These are phyloP conservation scores for Prenolepis imparis DNA, from an alignment of 2,888 invertebrate species.

Conservation along the genomic window DNA sequence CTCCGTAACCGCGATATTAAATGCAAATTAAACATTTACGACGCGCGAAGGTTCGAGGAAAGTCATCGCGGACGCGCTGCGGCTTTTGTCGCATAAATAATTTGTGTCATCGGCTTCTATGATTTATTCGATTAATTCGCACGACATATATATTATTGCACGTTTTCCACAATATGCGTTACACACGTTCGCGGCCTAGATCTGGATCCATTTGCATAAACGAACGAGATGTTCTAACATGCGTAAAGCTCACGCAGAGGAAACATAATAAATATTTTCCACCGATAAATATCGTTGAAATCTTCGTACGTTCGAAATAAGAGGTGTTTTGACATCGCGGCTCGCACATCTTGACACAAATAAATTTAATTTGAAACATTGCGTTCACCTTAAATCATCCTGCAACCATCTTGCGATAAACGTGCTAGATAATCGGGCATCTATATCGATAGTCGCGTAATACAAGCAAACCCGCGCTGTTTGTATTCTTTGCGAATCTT, in stretches of 20 bases:
- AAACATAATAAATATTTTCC: constrained; percentile 23
- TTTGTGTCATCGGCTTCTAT: constrained; percentile 34
- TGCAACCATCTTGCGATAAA: not conserved
- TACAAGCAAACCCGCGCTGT: not conserved
- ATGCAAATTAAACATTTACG: constrained; percentile 25
- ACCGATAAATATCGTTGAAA: constrained; percentile 39
- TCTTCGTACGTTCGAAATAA: not conserved
- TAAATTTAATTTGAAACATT: constrained; percentile 21
- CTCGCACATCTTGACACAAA: not conserved
- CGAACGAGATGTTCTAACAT: constrained; percentile 12
- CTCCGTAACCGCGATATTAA: constrained; percentile 2
- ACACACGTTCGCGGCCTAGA: not conserved
- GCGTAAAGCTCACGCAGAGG: constrained; percentile 3
- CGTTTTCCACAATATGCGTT: not conserved
- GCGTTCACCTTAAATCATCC: constrained; percentile 16
- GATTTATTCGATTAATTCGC: constrained; percentile 43
- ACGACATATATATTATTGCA: constrained; percentile 3
- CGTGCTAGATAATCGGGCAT: not conserved
- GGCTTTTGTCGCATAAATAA: constrained; percentile 9
- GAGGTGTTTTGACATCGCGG: not conserved
- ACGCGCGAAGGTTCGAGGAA: constrained; percentile 29
- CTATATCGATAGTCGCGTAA: not conserved
- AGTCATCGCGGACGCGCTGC: constrained; percentile 24
- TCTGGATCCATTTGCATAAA: not conserved
- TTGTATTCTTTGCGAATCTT: not conserved